Base-by-base conservation (phyloP, 2,888 invertebrate genomes). In the Oligia latruncula region DNA sequence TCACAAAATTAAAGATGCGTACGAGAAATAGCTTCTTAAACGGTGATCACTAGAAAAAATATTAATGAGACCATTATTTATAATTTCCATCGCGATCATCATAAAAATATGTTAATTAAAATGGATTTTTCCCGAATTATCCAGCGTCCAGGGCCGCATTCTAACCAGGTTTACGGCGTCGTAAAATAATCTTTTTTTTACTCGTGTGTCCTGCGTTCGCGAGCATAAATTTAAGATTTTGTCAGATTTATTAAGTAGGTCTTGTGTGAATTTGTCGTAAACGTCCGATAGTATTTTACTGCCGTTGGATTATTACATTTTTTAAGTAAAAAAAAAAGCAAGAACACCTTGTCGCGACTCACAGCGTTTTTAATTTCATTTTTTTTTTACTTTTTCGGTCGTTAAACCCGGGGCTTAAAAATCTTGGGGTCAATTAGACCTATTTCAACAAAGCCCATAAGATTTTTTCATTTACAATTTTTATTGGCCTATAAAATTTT, bases 241-340 rank as follows among this genome's bases (percentile, higher is more conserved):
- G 95, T 96, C 95, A 95, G 95, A 95, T 96, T 95, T 95, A 95
- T 95, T 95, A 94, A 95, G 95, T 95, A 95, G 93, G 93, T 93
- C 94, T 93, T 94, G 95, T 95, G 95, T 95, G 95, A 94, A 96
- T 95, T 95, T 94, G 95, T 95, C 96, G 95, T 96, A 95, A 96
- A 96, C 67, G 95, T 96, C 95, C 92, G 90, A 95, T 94, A 92
- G 93, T 95, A 95, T 94, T 96, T 95, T 96, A 96, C 92, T 90
- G 93, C 93, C 92, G 85, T 92, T 91, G 92, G 93, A 95, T 95
- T 95, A 94, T 95, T 93, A 93, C 91, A 92, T 92, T 92, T 92
- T 92, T 94, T 90, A 91, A 88, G 89, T 89, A 83, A 88, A 88
- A 90, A 90, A 90, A 94, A 93, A 93, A 91, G 90, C 76, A 88